phyloP scores from a whole-genome alignment of 2,113 vertebrate genomes.

The Neodon shergylaensis region DNA sequence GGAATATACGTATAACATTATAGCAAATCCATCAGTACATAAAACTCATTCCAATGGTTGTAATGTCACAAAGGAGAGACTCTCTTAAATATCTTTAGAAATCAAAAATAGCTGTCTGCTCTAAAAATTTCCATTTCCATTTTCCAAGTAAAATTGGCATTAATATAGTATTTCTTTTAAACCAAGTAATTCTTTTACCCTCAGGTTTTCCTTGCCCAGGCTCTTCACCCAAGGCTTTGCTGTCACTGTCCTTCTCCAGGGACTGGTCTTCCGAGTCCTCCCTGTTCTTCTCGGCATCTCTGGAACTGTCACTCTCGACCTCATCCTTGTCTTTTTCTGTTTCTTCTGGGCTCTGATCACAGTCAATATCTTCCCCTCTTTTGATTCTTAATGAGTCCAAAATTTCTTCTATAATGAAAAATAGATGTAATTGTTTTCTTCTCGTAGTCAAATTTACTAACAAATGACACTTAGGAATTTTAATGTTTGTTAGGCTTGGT shows the following conservation, averaged over 20 bases:
- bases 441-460: not conserved
- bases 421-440: constrained; percentile 27
- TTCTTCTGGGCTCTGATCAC: constrained; percentile 89
- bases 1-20: not conserved
- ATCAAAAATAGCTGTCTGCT: constrained; percentile 25
- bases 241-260: constrained; percentile 77
- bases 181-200: constrained; percentile 83
- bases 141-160: constrained; percentile 39
- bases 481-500: not conserved
- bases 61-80: not conserved
- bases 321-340: constrained; percentile 86
- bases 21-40: constrained; percentile 8
- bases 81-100: not conserved
- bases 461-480: constrained; percentile 39
- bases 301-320: constrained; percentile 82
- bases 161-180: constrained; percentile 52
- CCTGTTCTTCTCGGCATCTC: constrained; percentile 81
- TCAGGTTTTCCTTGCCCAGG: constrained; percentile 84
- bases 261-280: constrained; percentile 78
- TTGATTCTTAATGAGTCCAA: constrained; percentile 89
- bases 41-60: constrained; percentile 9
- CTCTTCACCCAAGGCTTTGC: constrained; percentile 80
- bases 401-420: constrained; percentile 87
- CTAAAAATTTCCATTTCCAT: not conserved
- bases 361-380: constrained; percentile 88